Evolutionary conservation across 2,797 vertebrate species (phyloP).

Genomic region (Galago senegalensis): DNA sequence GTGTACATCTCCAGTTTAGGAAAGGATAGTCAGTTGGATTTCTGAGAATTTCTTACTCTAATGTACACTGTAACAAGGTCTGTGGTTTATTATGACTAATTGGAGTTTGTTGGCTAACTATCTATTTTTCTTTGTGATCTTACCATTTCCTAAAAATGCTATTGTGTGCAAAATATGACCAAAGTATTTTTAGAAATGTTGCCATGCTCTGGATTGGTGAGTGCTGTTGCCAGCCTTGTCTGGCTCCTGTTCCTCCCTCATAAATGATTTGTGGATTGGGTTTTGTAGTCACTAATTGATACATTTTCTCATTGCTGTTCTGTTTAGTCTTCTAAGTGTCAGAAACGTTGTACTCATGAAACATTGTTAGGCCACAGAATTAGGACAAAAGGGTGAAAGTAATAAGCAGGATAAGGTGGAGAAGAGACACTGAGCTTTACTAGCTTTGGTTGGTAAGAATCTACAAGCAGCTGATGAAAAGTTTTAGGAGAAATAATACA

Average conservation of each 20-base stretch:
- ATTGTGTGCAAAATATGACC: neutral
- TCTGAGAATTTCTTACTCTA: constrained; percentile 1
- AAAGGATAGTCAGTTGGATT: neutral
- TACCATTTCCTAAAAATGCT: constrained; percentile 14
- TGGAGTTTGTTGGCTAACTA: neutral
- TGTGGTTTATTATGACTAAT: neutral
- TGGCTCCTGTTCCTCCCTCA: neutral
- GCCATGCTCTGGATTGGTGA: neutral
- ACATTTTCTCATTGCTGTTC: neutral
- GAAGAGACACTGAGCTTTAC: neutral
- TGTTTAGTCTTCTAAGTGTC: neutral
- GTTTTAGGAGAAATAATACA: neutral
- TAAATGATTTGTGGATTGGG: neutral
- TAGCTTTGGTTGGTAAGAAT: neutral
- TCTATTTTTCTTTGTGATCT: constrained; percentile 31
- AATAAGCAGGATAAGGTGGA: neutral
- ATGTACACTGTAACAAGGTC: neutral
- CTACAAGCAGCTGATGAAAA: neutral
- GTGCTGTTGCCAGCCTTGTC: neutral
- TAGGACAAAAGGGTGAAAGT: neutral
- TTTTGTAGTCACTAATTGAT: neutral
- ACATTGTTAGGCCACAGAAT: neutral
- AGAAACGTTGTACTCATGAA: neutral
- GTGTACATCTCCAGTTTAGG: neutral
- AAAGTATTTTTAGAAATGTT: constrained; percentile 22